A percentile compares a stretch with the other conserved stretches of the same genome.
Evolutionary conservation across 2,113 vertebrate genomes (phyloP).

Genomic region (Apaloderma vittatum): DNA sequence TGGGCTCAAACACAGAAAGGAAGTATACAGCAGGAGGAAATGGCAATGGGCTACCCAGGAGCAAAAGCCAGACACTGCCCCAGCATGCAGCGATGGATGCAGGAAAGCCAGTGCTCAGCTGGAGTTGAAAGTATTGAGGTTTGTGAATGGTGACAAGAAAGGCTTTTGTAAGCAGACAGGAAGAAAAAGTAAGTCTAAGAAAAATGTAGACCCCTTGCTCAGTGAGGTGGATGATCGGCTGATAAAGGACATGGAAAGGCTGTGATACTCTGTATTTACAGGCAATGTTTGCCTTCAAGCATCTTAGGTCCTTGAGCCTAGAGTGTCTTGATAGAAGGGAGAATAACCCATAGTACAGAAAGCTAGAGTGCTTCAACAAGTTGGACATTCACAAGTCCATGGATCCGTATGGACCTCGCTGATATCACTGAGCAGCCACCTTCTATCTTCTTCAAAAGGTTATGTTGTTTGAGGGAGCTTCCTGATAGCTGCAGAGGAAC

Average conservation of each 20-base stretch:
- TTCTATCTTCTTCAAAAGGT: background rate
- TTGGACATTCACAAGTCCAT: background rate
- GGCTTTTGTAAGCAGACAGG: background rate
- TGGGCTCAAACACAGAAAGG: background rate
- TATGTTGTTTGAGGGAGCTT: background rate
- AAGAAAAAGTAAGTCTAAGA: background rate
- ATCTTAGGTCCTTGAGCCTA: background rate
- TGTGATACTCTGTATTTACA: background rate
- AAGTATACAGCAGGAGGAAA: background rate
- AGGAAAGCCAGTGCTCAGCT: background rate
- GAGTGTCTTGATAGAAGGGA: background rate
- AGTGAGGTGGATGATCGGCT: background rate
- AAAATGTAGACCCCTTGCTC: background rate
- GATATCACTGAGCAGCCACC: background rate
- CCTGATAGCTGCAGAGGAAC: background rate
- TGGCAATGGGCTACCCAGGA: background rate
- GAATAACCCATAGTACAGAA: background rate
- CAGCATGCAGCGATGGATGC: background rate
- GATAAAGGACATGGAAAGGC: background rate
- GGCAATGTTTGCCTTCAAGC: background rate
- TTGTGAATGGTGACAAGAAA: background rate
- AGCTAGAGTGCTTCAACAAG: background rate
- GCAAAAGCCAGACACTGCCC: background rate
- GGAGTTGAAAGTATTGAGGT: background rate
- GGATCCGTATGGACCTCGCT: background rate